A percentile compares a stretch with the other conserved stretches of the same genome.
phyloP scores from a whole-genome alignment of 2,113 vertebrate species.

The Ictalurus punctatus region DNA sequence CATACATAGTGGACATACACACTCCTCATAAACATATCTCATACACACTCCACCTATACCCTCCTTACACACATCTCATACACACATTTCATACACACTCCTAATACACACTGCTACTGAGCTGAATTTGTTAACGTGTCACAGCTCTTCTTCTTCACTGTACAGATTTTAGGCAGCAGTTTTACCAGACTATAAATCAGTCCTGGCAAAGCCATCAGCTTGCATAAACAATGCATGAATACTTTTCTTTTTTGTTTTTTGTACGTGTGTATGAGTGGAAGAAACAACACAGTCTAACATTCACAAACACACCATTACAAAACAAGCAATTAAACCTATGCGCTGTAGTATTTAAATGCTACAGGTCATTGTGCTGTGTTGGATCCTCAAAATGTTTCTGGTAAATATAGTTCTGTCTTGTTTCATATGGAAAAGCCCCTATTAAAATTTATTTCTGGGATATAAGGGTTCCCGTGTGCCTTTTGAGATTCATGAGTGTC shows the following conservation, averaged over 20 bases:
- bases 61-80: neutral
- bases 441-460: neutral
- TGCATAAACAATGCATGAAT: slow-evolving; percentile 1
- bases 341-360: neutral
- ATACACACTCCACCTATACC: neutral
- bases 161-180: neutral
- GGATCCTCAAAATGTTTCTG: neutral
- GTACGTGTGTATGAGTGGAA: neutral
- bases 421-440: neutral
- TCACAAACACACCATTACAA: neutral
- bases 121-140: slow-evolving; percentile 3
- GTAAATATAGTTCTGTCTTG: neutral
- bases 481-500: neutral
- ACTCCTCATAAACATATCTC: neutral
- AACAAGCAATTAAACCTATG: neutral
- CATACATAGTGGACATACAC: neutral
- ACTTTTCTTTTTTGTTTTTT: neutral
- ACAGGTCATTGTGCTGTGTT: neutral
- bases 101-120: neutral
- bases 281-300: neutral
- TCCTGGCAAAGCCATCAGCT: neutral
- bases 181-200: neutral
- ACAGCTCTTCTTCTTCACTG: slow-evolving; percentile 4
- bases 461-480: neutral
- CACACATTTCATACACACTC: neutral